These are phyloP conservation scores for Pocillopora damicornis DNA, from an alignment of 64 coral and sea anemone genomes.

Conservation along the genomic window DNA sequence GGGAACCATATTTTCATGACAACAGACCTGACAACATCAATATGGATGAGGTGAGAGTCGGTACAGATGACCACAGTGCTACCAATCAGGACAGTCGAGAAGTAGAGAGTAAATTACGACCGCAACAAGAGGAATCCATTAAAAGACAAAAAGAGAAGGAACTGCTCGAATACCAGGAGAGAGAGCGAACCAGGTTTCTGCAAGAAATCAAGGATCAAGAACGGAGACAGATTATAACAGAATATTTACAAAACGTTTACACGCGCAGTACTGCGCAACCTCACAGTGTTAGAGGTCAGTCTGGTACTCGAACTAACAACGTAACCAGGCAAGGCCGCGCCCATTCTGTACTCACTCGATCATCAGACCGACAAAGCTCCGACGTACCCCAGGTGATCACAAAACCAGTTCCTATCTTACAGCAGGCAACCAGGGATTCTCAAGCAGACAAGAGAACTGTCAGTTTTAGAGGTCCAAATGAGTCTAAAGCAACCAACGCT, in stretches of 20 bases:
- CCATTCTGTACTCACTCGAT: slow-evolving; percentile 43
- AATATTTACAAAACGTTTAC: slow-evolving; percentile 76
- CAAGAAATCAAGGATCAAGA: slow-evolving; percentile 72
- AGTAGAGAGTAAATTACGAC: neutral
- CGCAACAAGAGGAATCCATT: slow-evolving; percentile 66
- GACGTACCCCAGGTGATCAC: slow-evolving; percentile 33
- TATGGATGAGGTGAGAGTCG: neutral
- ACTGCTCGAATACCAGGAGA: slow-evolving; percentile 40
- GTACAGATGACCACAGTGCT: neutral
- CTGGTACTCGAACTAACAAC: slow-evolving; percentile 19
- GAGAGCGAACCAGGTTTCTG: slow-evolving; percentile 51
- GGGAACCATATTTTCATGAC: neutral
- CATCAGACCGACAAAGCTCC: neutral
- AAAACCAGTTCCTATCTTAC: slow-evolving; percentile 61
- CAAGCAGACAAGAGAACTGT: slow-evolving; percentile 46
- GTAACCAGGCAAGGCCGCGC: slow-evolving; percentile 49
- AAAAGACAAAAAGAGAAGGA: slow-evolving; percentile 72
- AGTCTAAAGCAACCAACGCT: slow-evolving; percentile 12
- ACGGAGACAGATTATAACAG: slow-evolving; percentile 74
- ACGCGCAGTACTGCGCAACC: neutral
- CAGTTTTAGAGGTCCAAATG: slow-evolving; percentile 15
- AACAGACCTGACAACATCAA: neutral
- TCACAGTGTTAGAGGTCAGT: neutral
- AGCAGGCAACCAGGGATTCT: slow-evolving; percentile 1
- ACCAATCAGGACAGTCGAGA: too few relatives aligned